Evolutionary conservation across 2,113 vertebrate species (phyloP).

Genomic region (Neogale vison): DNA sequence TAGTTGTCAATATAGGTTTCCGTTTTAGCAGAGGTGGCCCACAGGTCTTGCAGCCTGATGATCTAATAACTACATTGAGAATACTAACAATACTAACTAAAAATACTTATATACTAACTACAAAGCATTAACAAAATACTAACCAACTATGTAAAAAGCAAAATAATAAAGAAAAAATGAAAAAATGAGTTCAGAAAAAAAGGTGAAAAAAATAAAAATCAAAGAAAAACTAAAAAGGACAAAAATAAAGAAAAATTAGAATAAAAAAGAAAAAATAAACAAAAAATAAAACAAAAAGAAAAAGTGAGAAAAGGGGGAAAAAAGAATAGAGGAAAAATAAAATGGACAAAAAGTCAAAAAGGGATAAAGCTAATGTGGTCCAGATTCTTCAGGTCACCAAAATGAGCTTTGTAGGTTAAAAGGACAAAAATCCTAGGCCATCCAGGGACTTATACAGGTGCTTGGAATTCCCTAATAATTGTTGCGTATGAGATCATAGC

Average conservation of each 20-base stretch:
- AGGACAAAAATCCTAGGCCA: neutral
- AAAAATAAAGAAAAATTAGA: neutral
- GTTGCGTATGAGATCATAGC: neutral
- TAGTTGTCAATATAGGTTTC: conserved; percentile 91
- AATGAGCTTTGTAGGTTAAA: neutral
- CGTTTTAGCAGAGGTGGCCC: conserved; percentile 86
- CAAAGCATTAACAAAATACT: neutral
- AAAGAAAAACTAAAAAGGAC: neutral
- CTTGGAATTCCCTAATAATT: neutral
- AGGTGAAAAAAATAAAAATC: neutral
- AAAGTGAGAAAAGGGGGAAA: neutral
- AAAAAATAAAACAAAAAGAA: neutral
- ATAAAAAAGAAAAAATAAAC: neutral
- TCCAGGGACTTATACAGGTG: neutral
- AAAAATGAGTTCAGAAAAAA: neutral
- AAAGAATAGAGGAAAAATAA: neutral
- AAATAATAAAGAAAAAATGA: neutral
- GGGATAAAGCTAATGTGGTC: too few species aligned
- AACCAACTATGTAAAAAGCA: neutral
- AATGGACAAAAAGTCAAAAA: neutral
- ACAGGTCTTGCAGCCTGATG: conserved; percentile 89
- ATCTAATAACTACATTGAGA: conserved; percentile 58
- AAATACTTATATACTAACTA: neutral
- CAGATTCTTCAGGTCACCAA: neutral
- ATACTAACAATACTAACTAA: neutral